phyloP scores from a whole-genome alignment of 2,888 invertebrate species.

The Rhorus exstirpatorius region DNA sequence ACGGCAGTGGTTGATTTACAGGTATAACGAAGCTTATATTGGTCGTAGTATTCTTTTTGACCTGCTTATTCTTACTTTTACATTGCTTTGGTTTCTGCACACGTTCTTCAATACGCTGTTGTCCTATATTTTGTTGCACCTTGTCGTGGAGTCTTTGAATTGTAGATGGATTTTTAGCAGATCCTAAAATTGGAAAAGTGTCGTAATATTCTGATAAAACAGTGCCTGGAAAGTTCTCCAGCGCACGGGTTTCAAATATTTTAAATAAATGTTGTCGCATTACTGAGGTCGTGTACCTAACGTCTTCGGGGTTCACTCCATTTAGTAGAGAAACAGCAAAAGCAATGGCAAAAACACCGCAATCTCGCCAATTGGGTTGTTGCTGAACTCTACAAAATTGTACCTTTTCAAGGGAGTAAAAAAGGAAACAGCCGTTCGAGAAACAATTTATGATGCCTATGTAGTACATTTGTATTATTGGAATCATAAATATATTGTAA shows the following conservation, averaged over 20 bases:
- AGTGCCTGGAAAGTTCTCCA: background rate
- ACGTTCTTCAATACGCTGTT: no score
- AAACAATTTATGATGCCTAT: constrained; percentile 44
- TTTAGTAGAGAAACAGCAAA: constrained; percentile 39
- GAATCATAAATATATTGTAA: constrained; percentile 67
- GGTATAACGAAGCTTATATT: no score
- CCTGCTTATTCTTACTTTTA: no score
- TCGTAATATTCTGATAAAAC: constrained; percentile 45
- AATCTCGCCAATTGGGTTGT: constrained; percentile 20
- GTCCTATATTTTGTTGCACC: no score
- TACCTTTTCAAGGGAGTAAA: constrained; percentile 12
- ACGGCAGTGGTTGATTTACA: no score
- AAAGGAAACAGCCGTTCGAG: constrained; percentile 49
- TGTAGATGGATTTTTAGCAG: no score
- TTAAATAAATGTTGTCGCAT: no score
- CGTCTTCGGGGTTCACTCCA: background rate
- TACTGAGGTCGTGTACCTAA: no score
- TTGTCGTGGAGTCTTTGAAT: no score
- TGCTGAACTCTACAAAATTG: constrained; percentile 49
- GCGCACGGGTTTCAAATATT: background rate
- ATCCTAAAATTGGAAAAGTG: no score
- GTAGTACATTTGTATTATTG: constrained; percentile 40
- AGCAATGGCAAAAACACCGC: constrained; percentile 54
- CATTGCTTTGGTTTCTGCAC: no score
- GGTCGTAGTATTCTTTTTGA: no score